These are phyloP conservation scores for Hydraecia micacea DNA, from an alignment of 2,888 invertebrate species.

Conservation along the genomic window DNA sequence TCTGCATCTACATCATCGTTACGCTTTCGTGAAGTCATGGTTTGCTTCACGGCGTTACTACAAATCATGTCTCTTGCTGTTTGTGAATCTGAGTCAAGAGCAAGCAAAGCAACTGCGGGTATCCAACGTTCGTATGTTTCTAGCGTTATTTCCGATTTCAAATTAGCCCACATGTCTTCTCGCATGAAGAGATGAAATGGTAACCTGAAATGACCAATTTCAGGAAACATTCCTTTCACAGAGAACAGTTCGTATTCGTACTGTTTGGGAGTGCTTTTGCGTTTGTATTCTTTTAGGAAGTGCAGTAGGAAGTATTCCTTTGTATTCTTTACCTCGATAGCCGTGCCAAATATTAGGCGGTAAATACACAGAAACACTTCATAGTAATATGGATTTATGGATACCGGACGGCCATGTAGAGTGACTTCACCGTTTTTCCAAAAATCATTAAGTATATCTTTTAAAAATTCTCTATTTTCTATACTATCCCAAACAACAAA, in stretches of 20 bases:
- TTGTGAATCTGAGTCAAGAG: conserved; percentile 84
- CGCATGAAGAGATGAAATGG: conserved; percentile 88
- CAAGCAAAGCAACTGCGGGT: conserved; percentile 82
- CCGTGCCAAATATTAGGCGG: conserved; percentile 78
- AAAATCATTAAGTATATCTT: conserved; percentile 84
- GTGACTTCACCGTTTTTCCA: conserved; percentile 88
- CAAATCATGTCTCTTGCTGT: conserved; percentile 89
- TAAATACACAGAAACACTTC: conserved; percentile 87
- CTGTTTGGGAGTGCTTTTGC: conserved; percentile 85
- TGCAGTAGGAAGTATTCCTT: conserved; percentile 86
- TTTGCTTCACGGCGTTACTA: conserved; percentile 89
- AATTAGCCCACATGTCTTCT: conserved; percentile 88
- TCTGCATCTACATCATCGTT: conserved; percentile 74
- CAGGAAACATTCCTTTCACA: conserved; percentile 88
- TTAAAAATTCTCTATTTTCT: conserved; percentile 81
- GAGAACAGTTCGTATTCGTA: conserved; percentile 88
- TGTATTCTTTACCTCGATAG: conserved; percentile 75
- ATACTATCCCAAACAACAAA: conserved; percentile 84
- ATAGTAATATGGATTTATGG: conserved; percentile 87
- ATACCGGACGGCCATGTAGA: conserved; percentile 83
- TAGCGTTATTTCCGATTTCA: conserved; percentile 88
- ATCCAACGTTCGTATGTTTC: conserved; percentile 88
- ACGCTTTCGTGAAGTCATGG: conserved; percentile 86
- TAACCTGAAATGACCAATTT: conserved; percentile 87
- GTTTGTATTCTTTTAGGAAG: conserved; percentile 84